These are phyloP conservation scores for Dioctria rufipes DNA, from an alignment of 2,888 invertebrate species.

Conservation along the genomic window DNA sequence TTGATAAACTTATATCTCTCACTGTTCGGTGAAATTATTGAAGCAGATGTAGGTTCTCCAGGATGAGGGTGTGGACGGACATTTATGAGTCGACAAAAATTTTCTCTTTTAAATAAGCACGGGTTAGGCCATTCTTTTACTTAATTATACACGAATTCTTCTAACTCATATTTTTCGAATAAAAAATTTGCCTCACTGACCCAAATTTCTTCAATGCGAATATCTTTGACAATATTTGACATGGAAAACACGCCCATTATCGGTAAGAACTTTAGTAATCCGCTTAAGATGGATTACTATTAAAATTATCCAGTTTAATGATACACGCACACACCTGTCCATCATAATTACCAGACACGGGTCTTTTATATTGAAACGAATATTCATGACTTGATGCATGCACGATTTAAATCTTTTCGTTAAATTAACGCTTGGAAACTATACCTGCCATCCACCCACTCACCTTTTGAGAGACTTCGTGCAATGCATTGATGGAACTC, in stretches of 20 bases:
- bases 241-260: background rate
- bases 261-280: background rate
- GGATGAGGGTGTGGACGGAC: too few species aligned
- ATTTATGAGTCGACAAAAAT: too few species aligned
- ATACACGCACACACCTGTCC: background rate
- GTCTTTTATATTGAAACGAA: background rate
- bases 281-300: conserved; percentile 18
- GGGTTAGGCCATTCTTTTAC: too few species aligned
- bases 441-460: background rate
- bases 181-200: too few species aligned
- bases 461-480: conserved; percentile 13
- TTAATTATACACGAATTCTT: too few species aligned
- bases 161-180: too few species aligned
- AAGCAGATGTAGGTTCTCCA: too few species aligned
- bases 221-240: background rate
- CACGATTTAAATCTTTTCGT: conserved; percentile 27
- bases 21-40: too few species aligned
- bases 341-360: conserved; percentile 3
- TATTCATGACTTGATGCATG: background rate
- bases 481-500: background rate
- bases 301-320: conserved; percentile 25
- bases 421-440: conserved; percentile 2
- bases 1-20: too few species aligned
- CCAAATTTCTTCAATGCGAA: too few species aligned
- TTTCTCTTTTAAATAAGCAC: too few species aligned